Evolutionary conservation across 1,140 invertebrate species (phyloP).

Genomic region (Daktulosphaira vitifoliae): DNA sequence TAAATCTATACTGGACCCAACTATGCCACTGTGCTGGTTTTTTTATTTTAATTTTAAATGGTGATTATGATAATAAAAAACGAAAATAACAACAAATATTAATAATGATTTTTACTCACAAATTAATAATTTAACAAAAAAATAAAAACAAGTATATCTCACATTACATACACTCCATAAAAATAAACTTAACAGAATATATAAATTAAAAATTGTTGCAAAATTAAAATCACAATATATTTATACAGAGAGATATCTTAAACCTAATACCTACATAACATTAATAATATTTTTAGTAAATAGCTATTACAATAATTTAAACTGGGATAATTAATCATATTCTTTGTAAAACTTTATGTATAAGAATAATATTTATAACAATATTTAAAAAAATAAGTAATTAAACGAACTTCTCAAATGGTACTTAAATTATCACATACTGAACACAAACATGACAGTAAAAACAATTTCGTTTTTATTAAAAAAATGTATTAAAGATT

Average conservation of each 20-base stretch:
- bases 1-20: too few relatives aligned
- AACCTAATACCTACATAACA: constrained; percentile 23
- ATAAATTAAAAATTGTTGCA: background rate
- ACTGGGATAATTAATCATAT: background rate
- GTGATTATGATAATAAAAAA: too few relatives aligned
- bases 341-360: background rate
- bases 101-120: constrained; percentile 12
- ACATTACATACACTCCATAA: constrained; percentile 23
- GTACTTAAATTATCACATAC: constrained; percentile 21
- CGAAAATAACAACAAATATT: constrained; percentile 6
- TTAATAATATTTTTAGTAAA: constrained; percentile 10
- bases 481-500: background rate
- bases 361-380: constrained; percentile 8
- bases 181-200: constrained; percentile 33
- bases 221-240: constrained; percentile 19
- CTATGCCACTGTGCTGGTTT: too few relatives aligned
- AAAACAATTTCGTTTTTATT: background rate
- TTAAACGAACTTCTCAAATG: background rate
- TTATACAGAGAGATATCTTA: constrained; percentile 1
- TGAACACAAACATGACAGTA: constrained; percentile 32
- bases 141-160: background rate
- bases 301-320: background rate
- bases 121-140: constrained; percentile 20
- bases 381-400: background rate
- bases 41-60: too few relatives aligned